Evolutionary conservation across 2,113 vertebrate genomes (phyloP).

Genomic region (Acrocephalus kingi): DNA sequence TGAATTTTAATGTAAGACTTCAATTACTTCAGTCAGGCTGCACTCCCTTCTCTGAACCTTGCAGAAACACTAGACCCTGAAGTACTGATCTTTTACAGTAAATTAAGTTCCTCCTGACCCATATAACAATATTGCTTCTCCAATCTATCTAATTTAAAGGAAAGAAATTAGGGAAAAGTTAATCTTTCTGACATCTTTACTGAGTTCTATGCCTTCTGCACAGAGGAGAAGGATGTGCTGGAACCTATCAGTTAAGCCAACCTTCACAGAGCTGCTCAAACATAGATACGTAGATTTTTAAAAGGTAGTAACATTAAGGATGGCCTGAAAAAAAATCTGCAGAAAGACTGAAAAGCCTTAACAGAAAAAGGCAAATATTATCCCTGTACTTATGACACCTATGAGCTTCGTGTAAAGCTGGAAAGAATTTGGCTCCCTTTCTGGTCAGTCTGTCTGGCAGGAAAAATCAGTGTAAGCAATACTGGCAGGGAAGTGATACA

Average conservation of each 20-base stretch:
- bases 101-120: constrained; percentile 46
- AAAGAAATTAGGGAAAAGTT: constrained; percentile 42
- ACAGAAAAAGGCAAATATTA: not conserved
- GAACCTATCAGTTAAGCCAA: not conserved
- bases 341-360: not conserved
- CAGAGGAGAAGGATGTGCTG: not conserved
- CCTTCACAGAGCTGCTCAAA: not conserved
- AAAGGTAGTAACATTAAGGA: not conserved
- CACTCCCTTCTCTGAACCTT: not conserved
- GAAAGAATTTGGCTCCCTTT: not conserved
- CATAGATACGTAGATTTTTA: not conserved
- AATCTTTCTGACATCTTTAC: constrained; percentile 31
- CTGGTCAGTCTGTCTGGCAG: not conserved
- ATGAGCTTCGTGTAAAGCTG: not conserved
- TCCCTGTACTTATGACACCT: not conserved
- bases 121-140: not conserved
- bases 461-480: not conserved
- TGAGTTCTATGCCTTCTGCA: not conserved
- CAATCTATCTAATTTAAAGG: constrained; percentile 12
- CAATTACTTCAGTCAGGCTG: not conserved
- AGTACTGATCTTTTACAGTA: constrained; percentile 23
- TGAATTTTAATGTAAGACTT: constrained; percentile 49
- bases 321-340: not conserved
- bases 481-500: not conserved
- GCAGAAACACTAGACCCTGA: not conserved